Base-by-base conservation (phyloP, 2,113 vertebrate genomes). In the Reinhardtius hippoglossoides region DNA sequence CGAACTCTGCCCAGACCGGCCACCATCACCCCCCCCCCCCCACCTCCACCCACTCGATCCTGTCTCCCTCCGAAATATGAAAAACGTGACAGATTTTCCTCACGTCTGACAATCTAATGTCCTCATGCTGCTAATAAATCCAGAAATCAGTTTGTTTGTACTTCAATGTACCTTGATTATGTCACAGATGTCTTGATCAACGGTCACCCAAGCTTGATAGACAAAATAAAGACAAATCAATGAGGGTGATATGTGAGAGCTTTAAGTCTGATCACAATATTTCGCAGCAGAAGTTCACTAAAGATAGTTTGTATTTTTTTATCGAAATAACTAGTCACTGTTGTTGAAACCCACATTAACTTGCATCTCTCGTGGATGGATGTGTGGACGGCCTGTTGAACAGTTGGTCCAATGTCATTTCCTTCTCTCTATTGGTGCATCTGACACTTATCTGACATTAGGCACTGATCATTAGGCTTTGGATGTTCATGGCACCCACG, bases 1-100 rank as follows among this genome's bases (percentile, higher is more conserved):
- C 85, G 88, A 78, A 76, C 75, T 85, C 46, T 42, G 48, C 65
- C 76, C 86, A 65, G 57, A 81, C 86, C 16, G 61, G 72, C 74
- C 85, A 74, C 74, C 73, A 40, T 52, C 72, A 74, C 48, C 70
- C 21, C 50, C 14, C 67, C 78, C 71, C 69, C 67, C 78, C 71
- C 69, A 61, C 70, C 64, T 52, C 70, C 78, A 59, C 54, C 46
- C 82, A 61, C 70, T 50, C 71, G 13, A 16, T 9, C 56, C 50
- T 15, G 1, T 50, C 62, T 59, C 55, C 50, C 46, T 16, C 46
- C 35, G 21, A 59, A 58, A 65, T 9, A 21, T 10, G 71, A 0
- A 21, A 62, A 21, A 54, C 0, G 5, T 52, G 42, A 70, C 55
- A 16, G 42, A 0, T 24, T 73, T 8, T 40, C 5, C 1, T 24